These are phyloP conservation scores for Trissolcus brochymenae DNA, from an alignment of 2,888 invertebrate species.

Conservation along the genomic window DNA sequence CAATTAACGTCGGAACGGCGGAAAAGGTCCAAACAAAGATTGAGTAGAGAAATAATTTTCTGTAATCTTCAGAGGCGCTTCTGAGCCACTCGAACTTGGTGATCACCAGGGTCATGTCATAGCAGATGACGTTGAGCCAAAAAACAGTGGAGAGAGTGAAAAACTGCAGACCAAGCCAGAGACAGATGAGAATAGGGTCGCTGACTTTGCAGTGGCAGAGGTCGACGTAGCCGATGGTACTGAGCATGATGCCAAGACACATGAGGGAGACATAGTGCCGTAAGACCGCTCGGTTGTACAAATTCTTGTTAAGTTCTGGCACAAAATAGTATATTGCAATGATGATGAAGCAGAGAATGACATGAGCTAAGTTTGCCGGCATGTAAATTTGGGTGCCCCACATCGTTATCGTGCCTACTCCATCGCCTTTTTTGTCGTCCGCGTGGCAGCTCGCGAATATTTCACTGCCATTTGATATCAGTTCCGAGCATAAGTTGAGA, in stretches of 20 bases:
- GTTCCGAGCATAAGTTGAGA: constrained; percentile 56
- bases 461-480: constrained; percentile 60
- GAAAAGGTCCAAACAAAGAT: constrained; percentile 61
- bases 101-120: constrained; percentile 67
- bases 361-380: constrained; percentile 65
- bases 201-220: constrained; percentile 54
- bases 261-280: constrained; percentile 65
- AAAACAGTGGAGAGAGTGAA: constrained; percentile 67
- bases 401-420: constrained; percentile 60
- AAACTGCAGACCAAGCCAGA: constrained; percentile 64
- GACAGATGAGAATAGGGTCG: constrained; percentile 12
- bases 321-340: constrained; percentile 64
- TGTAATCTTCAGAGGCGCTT: constrained; percentile 56
- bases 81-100: constrained; percentile 64
- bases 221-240: constrained; percentile 60
- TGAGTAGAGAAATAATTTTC: constrained; percentile 60
- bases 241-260: constrained; percentile 61
- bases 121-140: constrained; percentile 68
- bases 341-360: constrained; percentile 63
- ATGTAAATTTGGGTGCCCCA: constrained; percentile 68
- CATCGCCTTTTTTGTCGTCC: constrained; percentile 23
- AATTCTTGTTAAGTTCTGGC: constrained; percentile 62
- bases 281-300: constrained; percentile 65
- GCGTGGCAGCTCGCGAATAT: constrained; percentile 59
- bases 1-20: constrained; percentile 58